These are phyloP conservation scores for Anthopleura xanthogrammica DNA, from an alignment of 92 coral and sea anemone genomes.

Conservation along the genomic window DNA sequence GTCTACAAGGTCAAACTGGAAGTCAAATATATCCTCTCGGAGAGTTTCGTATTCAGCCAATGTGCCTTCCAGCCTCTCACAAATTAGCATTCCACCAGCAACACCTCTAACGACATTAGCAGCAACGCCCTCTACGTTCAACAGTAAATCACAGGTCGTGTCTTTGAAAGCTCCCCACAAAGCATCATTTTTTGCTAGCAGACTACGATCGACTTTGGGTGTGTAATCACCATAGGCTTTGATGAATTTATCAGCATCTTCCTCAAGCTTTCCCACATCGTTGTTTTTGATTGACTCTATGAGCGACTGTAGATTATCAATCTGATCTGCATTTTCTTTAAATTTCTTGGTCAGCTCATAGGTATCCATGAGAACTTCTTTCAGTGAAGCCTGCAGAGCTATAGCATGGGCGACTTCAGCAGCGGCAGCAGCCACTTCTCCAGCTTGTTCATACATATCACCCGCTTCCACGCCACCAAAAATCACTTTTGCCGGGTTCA, in stretches of 20 bases:
- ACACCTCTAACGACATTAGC: constrained; percentile 35
- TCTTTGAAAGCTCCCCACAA: constrained; percentile 52
- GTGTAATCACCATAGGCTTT: constrained; percentile 57
- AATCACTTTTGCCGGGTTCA: constrained; percentile 42
- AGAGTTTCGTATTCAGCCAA: constrained; percentile 55
- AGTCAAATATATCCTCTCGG: constrained; percentile 62
- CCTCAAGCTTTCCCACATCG: constrained; percentile 15
- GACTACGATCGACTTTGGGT: constrained; percentile 45
- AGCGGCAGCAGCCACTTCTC: constrained; percentile 34
- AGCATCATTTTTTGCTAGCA: constrained; percentile 43
- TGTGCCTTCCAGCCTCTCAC: constrained; percentile 69
- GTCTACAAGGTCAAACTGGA: constrained; percentile 69
- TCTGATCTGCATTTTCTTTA: constrained; percentile 41
- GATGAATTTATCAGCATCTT: constrained; percentile 48
- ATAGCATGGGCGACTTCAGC: constrained; percentile 22
- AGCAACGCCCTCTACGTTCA: constrained; percentile 33
- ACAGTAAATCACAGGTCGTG: constrained; percentile 51
- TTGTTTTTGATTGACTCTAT: constrained; percentile 38
- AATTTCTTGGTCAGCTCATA: constrained; percentile 27
- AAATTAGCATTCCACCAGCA: constrained; percentile 52
- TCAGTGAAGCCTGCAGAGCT: constrained; percentile 13
- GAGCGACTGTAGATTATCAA: constrained; percentile 26
- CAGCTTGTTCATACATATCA: constrained; percentile 48
- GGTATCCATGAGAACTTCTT: constrained; percentile 15
- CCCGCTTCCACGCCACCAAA: constrained; percentile 53